Conservation (phyloP, 2,888 invertebrate species). For the Lycocerus yunnanus region DNA sequence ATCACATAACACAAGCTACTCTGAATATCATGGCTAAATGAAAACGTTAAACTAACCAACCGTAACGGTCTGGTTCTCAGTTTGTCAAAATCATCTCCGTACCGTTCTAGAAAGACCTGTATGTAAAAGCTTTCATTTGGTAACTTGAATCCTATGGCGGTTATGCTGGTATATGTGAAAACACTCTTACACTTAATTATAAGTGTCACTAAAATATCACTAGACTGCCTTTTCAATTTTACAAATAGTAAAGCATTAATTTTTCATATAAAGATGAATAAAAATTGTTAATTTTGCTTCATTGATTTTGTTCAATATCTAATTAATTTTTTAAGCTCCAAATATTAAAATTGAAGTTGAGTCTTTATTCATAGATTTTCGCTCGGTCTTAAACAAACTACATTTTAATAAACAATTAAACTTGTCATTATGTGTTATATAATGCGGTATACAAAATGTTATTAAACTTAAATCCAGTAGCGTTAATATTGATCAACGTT, state of each 20-base stretch:
- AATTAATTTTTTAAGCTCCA: not conserved
- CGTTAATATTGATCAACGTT: not conserved
- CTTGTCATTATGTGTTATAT: not conserved
- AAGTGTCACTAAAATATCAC: not conserved
- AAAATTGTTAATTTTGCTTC: not conserved
- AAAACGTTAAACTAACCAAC: too few relatives aligned
- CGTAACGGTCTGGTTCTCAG: too few relatives aligned
- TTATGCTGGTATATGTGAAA: too few relatives aligned
- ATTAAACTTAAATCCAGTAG: not conserved
- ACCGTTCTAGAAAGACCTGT: too few relatives aligned
- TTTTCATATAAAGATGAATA: not conserved
- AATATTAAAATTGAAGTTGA: not conserved
- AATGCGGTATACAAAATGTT: not conserved
- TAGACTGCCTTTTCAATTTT: too few relatives aligned
- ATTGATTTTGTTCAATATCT: not conserved
- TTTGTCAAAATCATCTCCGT: too few relatives aligned
- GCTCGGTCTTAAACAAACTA: not conserved
- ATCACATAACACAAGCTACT: too few relatives aligned
- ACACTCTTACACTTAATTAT: too few relatives aligned
- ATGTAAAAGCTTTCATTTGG: too few relatives aligned
- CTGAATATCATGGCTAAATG: too few relatives aligned
- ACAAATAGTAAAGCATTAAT: too few relatives aligned
- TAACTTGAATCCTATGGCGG: too few relatives aligned
- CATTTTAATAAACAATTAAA: not conserved
- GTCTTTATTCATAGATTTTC: not conserved